A percentile compares a stretch with the other conserved stretches of the same genome.
These are phyloP conservation scores for Antechinus stuartii DNA, from an alignment of 2,113 vertebrate genomes.

Conservation along the genomic window DNA sequence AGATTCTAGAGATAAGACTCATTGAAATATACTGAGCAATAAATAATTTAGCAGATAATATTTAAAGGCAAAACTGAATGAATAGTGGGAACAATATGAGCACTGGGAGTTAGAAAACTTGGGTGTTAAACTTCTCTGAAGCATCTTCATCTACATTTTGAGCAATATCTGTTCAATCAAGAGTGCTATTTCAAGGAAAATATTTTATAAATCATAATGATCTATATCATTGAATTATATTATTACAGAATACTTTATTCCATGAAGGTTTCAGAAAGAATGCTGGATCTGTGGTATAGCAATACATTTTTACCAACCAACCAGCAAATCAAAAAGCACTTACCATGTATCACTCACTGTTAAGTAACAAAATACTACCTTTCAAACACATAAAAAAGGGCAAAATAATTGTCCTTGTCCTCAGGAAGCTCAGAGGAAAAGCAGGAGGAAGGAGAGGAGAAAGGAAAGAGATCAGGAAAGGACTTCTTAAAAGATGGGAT, in stretches of 20 bases:
- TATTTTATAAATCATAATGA: background rate
- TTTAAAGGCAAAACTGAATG: background rate
- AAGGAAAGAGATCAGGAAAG: background rate
- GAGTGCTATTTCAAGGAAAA: background rate
- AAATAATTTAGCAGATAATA: background rate
- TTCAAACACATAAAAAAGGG: background rate
- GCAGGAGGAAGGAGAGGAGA: background rate
- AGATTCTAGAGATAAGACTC: background rate
- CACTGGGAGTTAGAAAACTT: background rate
- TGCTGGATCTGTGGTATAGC: background rate
- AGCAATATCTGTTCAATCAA: background rate
- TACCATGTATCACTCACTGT: background rate
- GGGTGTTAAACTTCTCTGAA: background rate
- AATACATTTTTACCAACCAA: background rate
- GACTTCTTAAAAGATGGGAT: too few species aligned
- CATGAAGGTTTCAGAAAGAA: background rate
- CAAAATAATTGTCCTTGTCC: background rate
- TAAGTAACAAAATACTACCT: background rate
- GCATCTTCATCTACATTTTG: background rate
- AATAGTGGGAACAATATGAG: background rate
- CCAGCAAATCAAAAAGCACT: background rate
- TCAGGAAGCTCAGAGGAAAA: background rate
- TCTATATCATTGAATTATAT: background rate
- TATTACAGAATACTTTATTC: background rate
- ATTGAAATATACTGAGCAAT: background rate